phyloP scores from a whole-genome alignment of 2,797 vertebrate genomes.

The Alcedo atthis region DNA sequence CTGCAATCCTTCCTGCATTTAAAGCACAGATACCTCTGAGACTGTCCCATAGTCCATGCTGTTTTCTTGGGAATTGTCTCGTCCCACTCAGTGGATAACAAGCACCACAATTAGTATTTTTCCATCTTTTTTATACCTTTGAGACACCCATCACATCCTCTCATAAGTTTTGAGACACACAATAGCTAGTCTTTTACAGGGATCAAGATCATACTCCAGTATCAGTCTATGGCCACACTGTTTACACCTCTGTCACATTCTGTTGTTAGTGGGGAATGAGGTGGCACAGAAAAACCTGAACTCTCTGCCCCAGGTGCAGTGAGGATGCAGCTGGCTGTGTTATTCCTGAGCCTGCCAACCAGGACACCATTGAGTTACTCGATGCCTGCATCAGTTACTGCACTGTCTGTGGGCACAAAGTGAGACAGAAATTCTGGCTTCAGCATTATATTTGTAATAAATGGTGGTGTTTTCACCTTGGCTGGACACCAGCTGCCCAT shows the following conservation, averaged over 20 bases:
- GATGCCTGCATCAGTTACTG: neutral
- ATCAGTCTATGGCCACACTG: neutral
- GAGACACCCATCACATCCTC: too few relatives aligned
- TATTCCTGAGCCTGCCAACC: fast-evolving
- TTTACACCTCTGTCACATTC: neutral
- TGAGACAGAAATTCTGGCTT: neutral
- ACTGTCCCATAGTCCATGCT: fast-evolving
- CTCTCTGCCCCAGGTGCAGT: neutral
- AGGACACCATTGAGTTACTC: fast-evolving
- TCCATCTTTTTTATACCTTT: too few relatives aligned
- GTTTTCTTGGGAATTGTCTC: neutral
- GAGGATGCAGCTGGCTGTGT: neutral
- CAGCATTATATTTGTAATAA: neutral
- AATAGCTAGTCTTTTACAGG: too few relatives aligned
- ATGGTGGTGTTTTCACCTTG: too few relatives aligned
- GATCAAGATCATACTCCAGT: too few relatives aligned
- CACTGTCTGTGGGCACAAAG: neutral
- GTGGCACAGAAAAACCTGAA: neutral
- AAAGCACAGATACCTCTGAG: neutral
- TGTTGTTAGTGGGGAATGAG: fast-evolving
- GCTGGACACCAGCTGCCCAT: too few relatives aligned
- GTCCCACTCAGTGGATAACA: too few relatives aligned
- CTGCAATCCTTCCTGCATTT: neutral
- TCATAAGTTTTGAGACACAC: too few relatives aligned
- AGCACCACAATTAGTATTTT: too few relatives aligned